Evolutionary conservation across 1,140 invertebrate species (phyloP).

Genomic region (Macrotrachela quadricornifera): DNA sequence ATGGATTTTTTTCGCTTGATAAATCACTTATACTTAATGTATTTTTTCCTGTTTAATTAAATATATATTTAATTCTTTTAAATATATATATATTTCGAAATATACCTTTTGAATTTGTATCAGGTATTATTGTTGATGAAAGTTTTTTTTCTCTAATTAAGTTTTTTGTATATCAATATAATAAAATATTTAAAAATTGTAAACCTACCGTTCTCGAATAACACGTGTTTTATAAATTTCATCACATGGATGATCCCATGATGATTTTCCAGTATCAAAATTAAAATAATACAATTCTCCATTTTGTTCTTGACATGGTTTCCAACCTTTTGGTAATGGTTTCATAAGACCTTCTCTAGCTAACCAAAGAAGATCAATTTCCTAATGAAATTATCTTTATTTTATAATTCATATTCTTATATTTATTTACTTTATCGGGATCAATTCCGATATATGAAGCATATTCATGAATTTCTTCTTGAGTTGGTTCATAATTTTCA

Average conservation of each 20-base stretch:
- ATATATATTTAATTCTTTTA: too few species aligned
- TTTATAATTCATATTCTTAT: too few species aligned
- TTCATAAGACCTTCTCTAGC: slow-evolving; percentile 67
- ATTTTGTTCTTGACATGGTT: slow-evolving; percentile 53
- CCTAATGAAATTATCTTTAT: slow-evolving; percentile 21
- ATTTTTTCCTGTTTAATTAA: too few species aligned
- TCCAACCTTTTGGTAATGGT: slow-evolving; percentile 62
- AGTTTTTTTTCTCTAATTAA: too few species aligned
- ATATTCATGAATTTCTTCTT: slow-evolving; percentile 58
- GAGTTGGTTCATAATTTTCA: slow-evolving; percentile 27
- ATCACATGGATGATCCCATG: slow-evolving; percentile 78
- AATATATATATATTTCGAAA: too few species aligned
- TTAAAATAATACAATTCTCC: slow-evolving; percentile 61
- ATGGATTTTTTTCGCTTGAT: too few species aligned
- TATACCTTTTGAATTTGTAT: too few species aligned
- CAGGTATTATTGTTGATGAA: too few species aligned
- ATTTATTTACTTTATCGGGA: slow-evolving; percentile 32
- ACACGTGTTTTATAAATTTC: slow-evolving; percentile 42
- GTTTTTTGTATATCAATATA: too few species aligned
- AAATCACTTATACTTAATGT: too few species aligned
- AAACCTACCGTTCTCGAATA: slow-evolving; percentile 15
- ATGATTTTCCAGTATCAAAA: slow-evolving; percentile 48
- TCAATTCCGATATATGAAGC: slow-evolving; percentile 64
- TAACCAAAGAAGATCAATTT: slow-evolving; percentile 55
- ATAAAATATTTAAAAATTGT: too few species aligned